phyloP scores from a whole-genome alignment of 2,888 invertebrate genomes.

The Erpobdella octoculata region DNA sequence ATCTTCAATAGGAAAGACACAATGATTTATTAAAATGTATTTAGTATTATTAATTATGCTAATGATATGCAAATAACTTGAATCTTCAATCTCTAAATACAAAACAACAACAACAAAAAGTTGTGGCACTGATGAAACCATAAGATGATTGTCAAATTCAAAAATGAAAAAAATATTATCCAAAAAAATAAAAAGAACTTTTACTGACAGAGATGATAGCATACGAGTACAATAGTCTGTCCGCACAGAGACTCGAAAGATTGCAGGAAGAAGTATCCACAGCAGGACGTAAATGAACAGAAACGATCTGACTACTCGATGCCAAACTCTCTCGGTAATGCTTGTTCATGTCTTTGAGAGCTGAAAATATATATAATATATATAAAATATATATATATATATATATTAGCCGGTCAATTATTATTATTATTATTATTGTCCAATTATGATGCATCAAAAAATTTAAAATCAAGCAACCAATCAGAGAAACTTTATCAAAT shows the following conservation, averaged over 20 bases:
- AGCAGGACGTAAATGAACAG: constrained; percentile 30
- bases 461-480: background rate
- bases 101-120: too few species aligned
- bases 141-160: too few species aligned
- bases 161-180: too few species aligned
- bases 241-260: constrained; percentile 63
- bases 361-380: constrained; percentile 56
- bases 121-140: too few species aligned
- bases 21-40: too few species aligned
- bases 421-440: background rate
- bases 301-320: constrained; percentile 63
- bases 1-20: too few species aligned
- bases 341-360: constrained; percentile 78
- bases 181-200: background rate
- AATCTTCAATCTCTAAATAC: too few species aligned
- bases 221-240: constrained; percentile 91
- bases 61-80: too few species aligned
- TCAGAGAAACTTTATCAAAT: background rate
- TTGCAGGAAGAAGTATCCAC: constrained; percentile 58
- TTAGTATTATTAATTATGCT: too few species aligned
- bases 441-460: background rate
- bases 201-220: constrained; percentile 86
- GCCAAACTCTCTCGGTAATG: constrained; percentile 76
- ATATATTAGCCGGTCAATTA: background rate
- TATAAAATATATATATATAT: background rate